Evolutionary conservation across 2,888 invertebrate species (phyloP).

Genomic region (Byasa hedistus): DNA sequence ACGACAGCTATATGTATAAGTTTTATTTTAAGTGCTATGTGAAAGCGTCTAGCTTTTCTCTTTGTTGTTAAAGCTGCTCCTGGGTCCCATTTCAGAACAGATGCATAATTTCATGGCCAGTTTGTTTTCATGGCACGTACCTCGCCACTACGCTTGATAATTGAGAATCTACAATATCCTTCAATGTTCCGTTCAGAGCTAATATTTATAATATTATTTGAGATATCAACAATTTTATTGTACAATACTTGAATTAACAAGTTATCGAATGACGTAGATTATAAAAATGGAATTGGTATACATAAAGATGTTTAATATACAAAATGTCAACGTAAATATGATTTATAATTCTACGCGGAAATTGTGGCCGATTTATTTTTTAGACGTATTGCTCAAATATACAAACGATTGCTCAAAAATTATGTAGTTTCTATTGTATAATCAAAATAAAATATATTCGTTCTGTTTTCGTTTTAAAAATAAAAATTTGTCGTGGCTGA

Average conservation of each 20-base stretch:
- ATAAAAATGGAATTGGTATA: no score
- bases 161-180: conserved; percentile 22
- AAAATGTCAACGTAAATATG: no score
- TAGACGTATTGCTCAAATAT: no score
- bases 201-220: not conserved
- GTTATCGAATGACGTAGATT: no score
- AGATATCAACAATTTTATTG: not conserved
- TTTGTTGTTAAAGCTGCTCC: conserved; percentile 19
- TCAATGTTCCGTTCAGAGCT: conserved; percentile 8
- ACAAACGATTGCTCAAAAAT: no score
- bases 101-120: conserved; percentile 72
- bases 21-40: conserved; percentile 8
- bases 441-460: not conserved
- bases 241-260: not conserved
- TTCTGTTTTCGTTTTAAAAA: not conserved
- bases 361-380: no score
- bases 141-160: conserved; percentile 22
- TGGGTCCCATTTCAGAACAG: conserved; percentile 42
- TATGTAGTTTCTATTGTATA: no score
- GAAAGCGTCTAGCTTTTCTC: conserved; percentile 15
- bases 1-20: not conserved
- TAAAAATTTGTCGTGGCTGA: not conserved
- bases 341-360: no score
- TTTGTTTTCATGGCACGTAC: conserved; percentile 43
- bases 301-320: no score